Base-by-base conservation (phyloP, 2,888 invertebrate species). In the Parnassius smintheus region DNA sequence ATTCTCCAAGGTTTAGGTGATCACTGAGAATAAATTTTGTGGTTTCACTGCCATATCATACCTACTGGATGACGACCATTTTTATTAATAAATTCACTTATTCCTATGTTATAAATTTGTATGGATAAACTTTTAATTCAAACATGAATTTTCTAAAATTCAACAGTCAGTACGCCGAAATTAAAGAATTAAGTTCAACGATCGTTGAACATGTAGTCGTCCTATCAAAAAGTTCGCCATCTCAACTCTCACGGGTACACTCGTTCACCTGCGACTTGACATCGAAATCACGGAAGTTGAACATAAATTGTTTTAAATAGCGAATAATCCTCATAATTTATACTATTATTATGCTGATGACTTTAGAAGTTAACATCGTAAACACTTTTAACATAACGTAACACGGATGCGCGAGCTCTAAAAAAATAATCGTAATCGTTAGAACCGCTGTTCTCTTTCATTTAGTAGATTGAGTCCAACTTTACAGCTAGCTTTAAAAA, bases 401-500 rank as follows among this genome's bases (percentile, higher is more conserved):
- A 62, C 58, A 55, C 62, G 62, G 62, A 62, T 62, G 58, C 62
- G 54, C n/a, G 52, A 46, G n/a, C 12, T 51, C 8, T 56, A 59
- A 61, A 62, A 64, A 59, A 62, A 64, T 55, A 54, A 57, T 48
- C 50, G 42, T 60, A 64, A 59, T 56, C 56, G 50, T 60, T 50
- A 57, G 53, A 64, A 52, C 41, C 60, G 53, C 12, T 44, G 50
- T 48, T 44, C 49, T 54, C 57, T 56, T 60, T 63, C 54, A 62
- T 62, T 59, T 52, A 60, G 25, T 50, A 60, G 57, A 64, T 64
- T 54, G 60, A 61, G 48, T 60, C 56, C 51, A 35, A 25, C 49
- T 62, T 62, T 56, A 60, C 60, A 61, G 48, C 65, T 68, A 63
- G 64, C 59, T 66, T 63, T 66, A 57, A 60, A 64, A 60, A 56